These are phyloP conservation scores for Leistus spinibarbis DNA, from an alignment of 2,888 invertebrate species.

Conservation along the genomic window DNA sequence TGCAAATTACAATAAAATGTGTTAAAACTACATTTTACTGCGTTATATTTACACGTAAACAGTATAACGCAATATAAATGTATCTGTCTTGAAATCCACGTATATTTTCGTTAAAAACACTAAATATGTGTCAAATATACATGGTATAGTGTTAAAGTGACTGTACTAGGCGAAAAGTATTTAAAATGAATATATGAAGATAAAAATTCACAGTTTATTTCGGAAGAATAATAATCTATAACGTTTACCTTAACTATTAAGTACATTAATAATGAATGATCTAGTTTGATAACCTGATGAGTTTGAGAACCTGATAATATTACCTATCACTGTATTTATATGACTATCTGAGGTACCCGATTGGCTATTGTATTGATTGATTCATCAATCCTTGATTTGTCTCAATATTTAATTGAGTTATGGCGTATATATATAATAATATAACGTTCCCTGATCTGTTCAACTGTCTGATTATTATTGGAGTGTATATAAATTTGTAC, in stretches of 20 bases:
- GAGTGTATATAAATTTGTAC: slow-evolving; percentile 34
- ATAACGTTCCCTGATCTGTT: not conserved
- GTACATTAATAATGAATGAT: slow-evolving; percentile 32
- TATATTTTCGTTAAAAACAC: too few species aligned
- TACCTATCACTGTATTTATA: slow-evolving; percentile 35
- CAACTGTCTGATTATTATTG: slow-evolving; percentile 3
- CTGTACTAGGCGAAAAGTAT: not conserved
- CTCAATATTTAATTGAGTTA: slow-evolving; percentile 1
- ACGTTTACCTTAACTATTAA: slow-evolving; percentile 37
- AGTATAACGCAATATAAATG: too few species aligned
- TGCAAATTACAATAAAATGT: too few species aligned
- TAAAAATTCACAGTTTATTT: slow-evolving; percentile 14
- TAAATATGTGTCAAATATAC: not conserved
- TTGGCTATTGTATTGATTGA: slow-evolving; percentile 31
- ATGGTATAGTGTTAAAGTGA: not conserved
- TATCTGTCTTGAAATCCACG: too few species aligned
- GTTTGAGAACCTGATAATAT: not conserved
- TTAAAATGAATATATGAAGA: not conserved
- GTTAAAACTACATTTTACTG: too few species aligned
- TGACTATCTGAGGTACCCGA: slow-evolving; percentile 32
- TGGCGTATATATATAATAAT: not conserved
- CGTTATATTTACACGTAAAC: too few species aligned
- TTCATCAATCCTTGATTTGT: not conserved
- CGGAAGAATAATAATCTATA: slow-evolving; percentile 33
- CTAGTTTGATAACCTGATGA: slow-evolving; percentile 28